Evolutionary conservation across 37 sponge, comb jelly and placozoan genomes (phyloP), one percentile per base, ranked within the genome.

Genomic region (Geodia barretti): DNA sequence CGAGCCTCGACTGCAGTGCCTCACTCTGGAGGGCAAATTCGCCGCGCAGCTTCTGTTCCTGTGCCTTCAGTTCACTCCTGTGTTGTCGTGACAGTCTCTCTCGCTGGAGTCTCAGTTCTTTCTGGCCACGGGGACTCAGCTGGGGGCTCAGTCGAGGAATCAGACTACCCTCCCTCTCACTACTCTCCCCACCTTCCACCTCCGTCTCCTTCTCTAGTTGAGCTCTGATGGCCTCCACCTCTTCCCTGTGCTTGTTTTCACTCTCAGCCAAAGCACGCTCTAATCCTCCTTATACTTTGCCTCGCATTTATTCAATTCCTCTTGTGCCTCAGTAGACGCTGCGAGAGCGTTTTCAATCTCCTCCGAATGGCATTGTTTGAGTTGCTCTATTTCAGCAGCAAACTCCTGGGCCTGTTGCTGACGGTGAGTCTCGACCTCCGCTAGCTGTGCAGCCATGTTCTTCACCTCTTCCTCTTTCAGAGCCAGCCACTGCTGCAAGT

Each of bases 71-170:
- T 0, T 62, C 11, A 14, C 29, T 0, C 5, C 33, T 25, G 39
- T 60, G 60, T 39, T 76, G 54, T 32, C 54, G 38, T 29, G 67
- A 60, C 23, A 84, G 84, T 20, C 9, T 68, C n/a, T 75, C 76
- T 32, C 33, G 31, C 60, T 75, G 72, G 0, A 26, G 25, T 32
- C 42, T 30, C 59, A 84, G 70, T 29, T 63, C 72, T 36, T n/a
- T 70, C 25, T 70, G 64, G 9, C 71, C 64, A 40, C 72, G 73
- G n/a, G n/a, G n/a, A n/a, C n/a, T n/a, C n/a, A n/a, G n/a, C n/a
- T n/a, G n/a, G n/a, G n/a, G n/a, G n/a, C n/a, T n/a, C n/a, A n/a
- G n/a, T n/a, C n/a, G n/a, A n/a, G n/a, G n/a, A n/a, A n/a, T n/a
- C n/a, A n/a, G n/a, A n/a, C n/a, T n/a, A n/a, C 24, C 68, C 65